phyloP scores from a whole-genome alignment of 2,888 invertebrate genomes.

The Ceriagrion tenellum region DNA sequence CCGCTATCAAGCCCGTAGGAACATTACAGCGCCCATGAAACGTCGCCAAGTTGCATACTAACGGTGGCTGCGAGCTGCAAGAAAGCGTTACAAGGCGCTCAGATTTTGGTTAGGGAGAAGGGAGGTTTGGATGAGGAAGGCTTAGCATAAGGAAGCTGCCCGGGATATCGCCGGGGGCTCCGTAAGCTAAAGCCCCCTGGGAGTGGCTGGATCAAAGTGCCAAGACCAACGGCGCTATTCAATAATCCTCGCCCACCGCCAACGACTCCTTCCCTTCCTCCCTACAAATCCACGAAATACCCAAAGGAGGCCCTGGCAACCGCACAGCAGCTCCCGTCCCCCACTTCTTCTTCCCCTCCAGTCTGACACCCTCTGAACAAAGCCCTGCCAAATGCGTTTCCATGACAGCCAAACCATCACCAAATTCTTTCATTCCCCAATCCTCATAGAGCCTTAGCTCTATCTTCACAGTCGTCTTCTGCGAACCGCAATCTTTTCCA shows the following conservation, averaged over 20 bases:
- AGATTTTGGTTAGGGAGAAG: neutral
- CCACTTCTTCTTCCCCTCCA: neutral
- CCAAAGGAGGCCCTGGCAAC: neutral
- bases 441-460: neutral
- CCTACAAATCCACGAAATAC: neutral
- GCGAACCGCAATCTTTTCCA: too few relatives aligned
- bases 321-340: neutral
- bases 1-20: too few relatives aligned
- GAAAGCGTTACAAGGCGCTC: neutral
- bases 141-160: neutral
- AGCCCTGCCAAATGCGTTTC: neutral
- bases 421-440: neutral
- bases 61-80: neutral
- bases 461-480: too few relatives aligned
- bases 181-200: neutral
- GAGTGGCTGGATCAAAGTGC: slow-evolving; percentile 22
- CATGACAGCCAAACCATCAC: neutral
- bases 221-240: slow-evolving; percentile 11
- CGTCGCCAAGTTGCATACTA: neutral
- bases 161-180: neutral
- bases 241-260: neutral
- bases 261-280: neutral
- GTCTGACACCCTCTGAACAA: neutral
- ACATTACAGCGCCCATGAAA: neutral
- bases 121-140: neutral